phyloP scores from a whole-genome alignment of 2,888 invertebrate species.

The Cheilosia vernalis region DNA sequence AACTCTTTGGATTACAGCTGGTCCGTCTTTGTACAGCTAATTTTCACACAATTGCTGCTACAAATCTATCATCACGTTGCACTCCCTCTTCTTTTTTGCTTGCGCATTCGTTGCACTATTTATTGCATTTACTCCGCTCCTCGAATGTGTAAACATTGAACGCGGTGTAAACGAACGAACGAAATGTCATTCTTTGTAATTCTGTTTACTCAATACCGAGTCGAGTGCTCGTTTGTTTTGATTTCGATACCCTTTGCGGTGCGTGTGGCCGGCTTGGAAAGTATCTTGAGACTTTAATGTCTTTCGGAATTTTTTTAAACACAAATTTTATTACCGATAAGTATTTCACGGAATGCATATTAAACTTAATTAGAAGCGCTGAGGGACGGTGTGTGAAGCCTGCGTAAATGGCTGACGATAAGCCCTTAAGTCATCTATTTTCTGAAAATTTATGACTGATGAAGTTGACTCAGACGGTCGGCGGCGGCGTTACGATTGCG shows the following conservation, averaged over 20 bases:
- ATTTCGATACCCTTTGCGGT: neutral
- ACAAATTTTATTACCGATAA: constrained; percentile 15
- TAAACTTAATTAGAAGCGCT: neutral
- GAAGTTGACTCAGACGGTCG: neutral
- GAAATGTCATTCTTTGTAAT: constrained; percentile 34
- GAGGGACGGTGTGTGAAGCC: neutral
- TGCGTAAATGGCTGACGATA: neutral
- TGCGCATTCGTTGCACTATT: neutral
- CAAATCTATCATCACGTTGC: constrained; percentile 9
- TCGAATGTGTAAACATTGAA: constrained; percentile 32
- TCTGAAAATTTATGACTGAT: constrained; percentile 27
- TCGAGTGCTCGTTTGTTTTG: constrained; percentile 16
- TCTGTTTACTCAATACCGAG: constrained; percentile 20
- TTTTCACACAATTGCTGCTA: neutral
- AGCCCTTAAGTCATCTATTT: constrained; percentile 10
- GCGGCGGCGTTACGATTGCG: neutral
- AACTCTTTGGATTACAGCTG: neutral
- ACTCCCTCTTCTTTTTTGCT: neutral
- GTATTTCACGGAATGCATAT: constrained; percentile 6
- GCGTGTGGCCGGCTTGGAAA: neutral
- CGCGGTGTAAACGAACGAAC: constrained; percentile 38
- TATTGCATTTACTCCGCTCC: constrained; percentile 7
- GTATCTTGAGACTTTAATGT: neutral
- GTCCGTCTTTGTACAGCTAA: neutral
- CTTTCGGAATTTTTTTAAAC: neutral